phyloP scores from a whole-genome alignment of 2,797 vertebrate genomes.

The Borostomias antarcticus region DNA sequence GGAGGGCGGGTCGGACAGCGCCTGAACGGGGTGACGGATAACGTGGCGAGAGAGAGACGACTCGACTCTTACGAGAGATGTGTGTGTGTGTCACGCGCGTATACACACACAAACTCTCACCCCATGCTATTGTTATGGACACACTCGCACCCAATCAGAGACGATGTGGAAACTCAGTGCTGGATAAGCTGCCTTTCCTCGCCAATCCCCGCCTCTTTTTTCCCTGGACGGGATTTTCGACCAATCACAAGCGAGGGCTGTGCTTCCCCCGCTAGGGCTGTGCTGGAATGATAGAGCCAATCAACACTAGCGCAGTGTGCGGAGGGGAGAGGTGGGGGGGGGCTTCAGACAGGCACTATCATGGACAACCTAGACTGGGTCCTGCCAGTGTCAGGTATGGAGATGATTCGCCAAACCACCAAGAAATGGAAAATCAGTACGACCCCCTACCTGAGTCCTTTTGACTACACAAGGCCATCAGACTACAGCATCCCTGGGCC shows the following conservation, averaged over 20 bases:
- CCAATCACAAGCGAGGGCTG: not conserved
- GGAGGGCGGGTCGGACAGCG: conserved; percentile 61
- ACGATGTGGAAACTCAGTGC: conserved; percentile 41
- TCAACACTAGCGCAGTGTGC: conserved; percentile 67
- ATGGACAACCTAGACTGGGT: conserved; percentile 19
- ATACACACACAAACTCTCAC: conserved; percentile 19
- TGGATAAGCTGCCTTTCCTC: conserved; percentile 60
- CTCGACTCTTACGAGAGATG: not conserved
- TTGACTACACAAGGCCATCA: not conserved
- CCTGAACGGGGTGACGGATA: conserved; percentile 45
- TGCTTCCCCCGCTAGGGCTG: conserved; percentile 35
- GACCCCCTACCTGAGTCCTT: too few species aligned
- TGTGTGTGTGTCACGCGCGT: conserved; percentile 19
- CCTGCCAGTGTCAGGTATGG: too few species aligned
- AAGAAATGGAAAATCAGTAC: too few species aligned
- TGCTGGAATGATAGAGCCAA: conserved; percentile 62
- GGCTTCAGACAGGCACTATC: conserved; percentile 37
- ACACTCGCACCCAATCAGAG: not conserved
- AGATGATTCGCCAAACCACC: too few species aligned
- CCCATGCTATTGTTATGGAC: conserved; percentile 18
- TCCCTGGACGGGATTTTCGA: conserved; percentile 35
- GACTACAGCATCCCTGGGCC: not conserved
- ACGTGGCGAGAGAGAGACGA: conserved; percentile 10
- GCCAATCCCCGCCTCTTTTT: conserved; percentile 11
- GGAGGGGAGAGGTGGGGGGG: conserved; percentile 3